A percentile compares a stretch with the other conserved stretches of the same genome.
phyloP scores from a whole-genome alignment of 2,113 vertebrate species.

The Recurvirostra avosetta region DNA sequence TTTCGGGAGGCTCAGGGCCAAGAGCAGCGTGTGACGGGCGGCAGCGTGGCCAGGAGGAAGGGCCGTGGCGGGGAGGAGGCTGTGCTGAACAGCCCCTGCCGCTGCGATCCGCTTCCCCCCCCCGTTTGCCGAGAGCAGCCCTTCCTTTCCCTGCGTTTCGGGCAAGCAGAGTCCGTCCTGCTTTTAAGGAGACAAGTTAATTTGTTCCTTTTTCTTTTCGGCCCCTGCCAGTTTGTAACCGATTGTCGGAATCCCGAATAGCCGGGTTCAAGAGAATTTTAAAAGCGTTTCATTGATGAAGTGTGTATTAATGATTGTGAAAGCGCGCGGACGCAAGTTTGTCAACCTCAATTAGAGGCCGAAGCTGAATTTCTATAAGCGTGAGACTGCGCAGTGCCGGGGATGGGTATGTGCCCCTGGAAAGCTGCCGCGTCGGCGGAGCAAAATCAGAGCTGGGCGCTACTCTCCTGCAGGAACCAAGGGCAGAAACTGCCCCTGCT shows the following conservation, averaged over 20 bases:
- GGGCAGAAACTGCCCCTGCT: background rate
- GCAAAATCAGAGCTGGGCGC: background rate
- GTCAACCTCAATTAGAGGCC: background rate
- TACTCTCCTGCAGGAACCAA: background rate
- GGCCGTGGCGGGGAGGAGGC: background rate
- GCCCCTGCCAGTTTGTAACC: background rate
- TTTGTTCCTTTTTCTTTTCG: background rate
- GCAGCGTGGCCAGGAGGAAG: background rate
- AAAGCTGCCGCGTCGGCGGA: background rate
- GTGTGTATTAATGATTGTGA: background rate
- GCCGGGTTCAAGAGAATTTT: background rate
- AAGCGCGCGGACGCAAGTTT: background rate
- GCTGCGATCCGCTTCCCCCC: accelerated
- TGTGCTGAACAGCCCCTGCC: background rate
- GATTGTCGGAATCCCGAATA: background rate
- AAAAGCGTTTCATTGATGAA: background rate
- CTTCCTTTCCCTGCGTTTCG: accelerated
- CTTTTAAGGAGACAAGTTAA: background rate
- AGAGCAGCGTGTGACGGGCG: background rate
- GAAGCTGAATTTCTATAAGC: background rate
- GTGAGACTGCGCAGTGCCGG: accelerated
- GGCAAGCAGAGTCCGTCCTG: background rate
- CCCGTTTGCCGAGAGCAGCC: accelerated
- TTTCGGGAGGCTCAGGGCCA: background rate
- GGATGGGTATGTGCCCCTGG: background rate